These are phyloP conservation scores for Callinectes sapidus DNA, from an alignment of 2,888 invertebrate genomes.

Conservation along the genomic window DNA sequence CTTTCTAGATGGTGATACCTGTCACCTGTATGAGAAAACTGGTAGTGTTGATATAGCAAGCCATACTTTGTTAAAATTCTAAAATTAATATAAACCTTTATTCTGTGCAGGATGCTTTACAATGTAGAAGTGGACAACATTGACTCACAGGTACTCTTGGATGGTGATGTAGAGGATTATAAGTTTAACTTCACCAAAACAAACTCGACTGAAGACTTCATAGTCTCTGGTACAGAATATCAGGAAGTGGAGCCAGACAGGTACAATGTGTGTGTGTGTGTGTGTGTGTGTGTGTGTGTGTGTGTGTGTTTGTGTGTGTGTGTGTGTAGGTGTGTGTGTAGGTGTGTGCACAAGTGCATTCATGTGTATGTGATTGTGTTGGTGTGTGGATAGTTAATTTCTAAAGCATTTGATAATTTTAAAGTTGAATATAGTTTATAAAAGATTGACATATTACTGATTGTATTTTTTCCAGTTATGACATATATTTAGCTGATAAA, in stretches of 20 bases:
- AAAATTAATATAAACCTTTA: not conserved
- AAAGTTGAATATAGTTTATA: not conserved
- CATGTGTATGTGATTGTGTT: not conserved
- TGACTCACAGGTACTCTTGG: not conserved
- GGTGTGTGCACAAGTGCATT: too few relatives aligned
- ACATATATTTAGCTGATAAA: conserved; percentile 5
- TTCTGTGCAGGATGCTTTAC: not conserved
- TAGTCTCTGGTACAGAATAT: conserved; percentile 46
- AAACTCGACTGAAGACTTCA: conserved; percentile 21
- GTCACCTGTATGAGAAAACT: not conserved
- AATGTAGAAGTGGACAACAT: not conserved
- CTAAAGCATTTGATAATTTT: not conserved
- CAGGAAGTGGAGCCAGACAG: conserved; percentile 63
- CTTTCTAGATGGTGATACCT: too few relatives aligned
- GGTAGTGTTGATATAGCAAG: not conserved
- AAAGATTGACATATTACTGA: not conserved
- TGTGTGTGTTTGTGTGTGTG: not conserved
- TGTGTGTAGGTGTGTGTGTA: too few relatives aligned
- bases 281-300: not conserved
- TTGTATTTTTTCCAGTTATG: conserved; percentile 40
- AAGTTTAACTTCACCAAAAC: not conserved
- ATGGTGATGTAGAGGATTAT: not conserved
- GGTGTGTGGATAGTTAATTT: not conserved
- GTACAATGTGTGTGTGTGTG: conserved; percentile 14
- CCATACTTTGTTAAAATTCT: not conserved